A percentile compares a stretch with the other conserved stretches of the same genome.
Evolutionary conservation across 2,888 invertebrate genomes (phyloP).

Genomic region (Sminthurides aquaticus): DNA sequence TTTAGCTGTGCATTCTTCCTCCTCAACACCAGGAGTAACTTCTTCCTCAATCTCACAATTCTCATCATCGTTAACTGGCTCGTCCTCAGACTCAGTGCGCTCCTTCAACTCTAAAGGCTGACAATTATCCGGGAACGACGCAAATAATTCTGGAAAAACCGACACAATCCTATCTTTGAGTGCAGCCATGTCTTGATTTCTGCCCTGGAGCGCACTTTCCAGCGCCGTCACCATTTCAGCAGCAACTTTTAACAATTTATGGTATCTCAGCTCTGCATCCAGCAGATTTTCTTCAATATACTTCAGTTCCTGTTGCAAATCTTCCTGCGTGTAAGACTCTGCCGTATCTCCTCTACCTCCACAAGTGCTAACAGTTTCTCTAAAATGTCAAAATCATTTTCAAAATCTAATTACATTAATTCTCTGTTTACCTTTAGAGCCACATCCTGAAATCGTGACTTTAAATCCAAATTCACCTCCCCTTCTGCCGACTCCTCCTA

Average conservation of each 20-base stretch:
- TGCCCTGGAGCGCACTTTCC: conserved; percentile 22
- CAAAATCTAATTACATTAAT: neutral
- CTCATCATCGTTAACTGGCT: neutral
- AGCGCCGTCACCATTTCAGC: conserved; percentile 22
- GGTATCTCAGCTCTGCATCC: conserved; percentile 21
- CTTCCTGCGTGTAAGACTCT: neutral
- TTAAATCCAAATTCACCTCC: neutral
- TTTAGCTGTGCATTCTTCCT: neutral
- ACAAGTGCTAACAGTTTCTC: neutral
- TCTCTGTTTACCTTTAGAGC: neutral
- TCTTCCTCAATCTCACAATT: neutral
- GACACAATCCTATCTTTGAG: conserved; percentile 1
- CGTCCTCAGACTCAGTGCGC: too few species aligned
- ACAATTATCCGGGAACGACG: neutral
- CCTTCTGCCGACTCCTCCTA: neutral
- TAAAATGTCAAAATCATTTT: neutral
- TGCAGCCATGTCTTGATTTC: conserved; percentile 19
- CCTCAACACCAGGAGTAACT: neutral
- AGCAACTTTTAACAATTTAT: conserved; percentile 20
- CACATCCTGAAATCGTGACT: neutral
- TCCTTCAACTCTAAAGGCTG: too few species aligned
- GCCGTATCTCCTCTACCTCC: neutral
- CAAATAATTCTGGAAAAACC: conserved; percentile 20
- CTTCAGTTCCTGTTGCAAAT: neutral
- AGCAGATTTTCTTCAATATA: neutral